Percentiles rank a stretch among this genome's conserved stretches.
phyloP scores from a whole-genome alignment of 2,113 vertebrate species.

The Tragelaphus buxtoni region DNA sequence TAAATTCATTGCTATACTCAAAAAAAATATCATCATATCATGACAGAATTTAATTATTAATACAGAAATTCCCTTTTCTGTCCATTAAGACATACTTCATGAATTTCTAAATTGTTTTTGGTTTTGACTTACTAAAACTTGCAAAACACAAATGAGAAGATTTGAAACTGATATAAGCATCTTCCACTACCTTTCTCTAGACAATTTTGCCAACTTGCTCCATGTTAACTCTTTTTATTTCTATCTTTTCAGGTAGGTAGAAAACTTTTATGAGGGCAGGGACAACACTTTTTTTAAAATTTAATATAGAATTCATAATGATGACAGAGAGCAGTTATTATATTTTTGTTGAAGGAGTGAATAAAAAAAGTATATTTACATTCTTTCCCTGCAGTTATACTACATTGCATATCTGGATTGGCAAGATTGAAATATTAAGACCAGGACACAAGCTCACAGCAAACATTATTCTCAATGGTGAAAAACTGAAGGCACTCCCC shows the following conservation, averaged over 20 bases:
- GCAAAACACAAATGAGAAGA: background rate
- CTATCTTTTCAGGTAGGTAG: background rate
- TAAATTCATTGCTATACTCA: background rate
- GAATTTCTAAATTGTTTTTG: background rate
- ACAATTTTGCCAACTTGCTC: background rate
- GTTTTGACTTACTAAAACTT: background rate
- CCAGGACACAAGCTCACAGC: background rate
- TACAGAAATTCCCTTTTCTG: background rate
- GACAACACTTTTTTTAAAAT: background rate
- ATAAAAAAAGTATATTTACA: background rate
- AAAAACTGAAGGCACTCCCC: background rate
- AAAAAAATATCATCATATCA: background rate
- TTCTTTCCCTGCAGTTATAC: background rate
- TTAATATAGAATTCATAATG: background rate
- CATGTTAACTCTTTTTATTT: background rate
- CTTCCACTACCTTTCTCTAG: background rate
- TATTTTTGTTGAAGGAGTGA: background rate
- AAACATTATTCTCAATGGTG: background rate
- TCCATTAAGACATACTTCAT: background rate
- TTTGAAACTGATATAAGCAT: background rate
- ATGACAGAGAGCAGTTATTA: background rate
- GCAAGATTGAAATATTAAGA: background rate
- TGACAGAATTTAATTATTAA: background rate
- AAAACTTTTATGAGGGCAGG: background rate
- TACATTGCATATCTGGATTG: background rate